Percentiles rank a stretch among this genome's conserved stretches.
These are phyloP conservation scores for Capreolus pygargus DNA, from an alignment of 2,113 vertebrate genomes.

Conservation along the genomic window DNA sequence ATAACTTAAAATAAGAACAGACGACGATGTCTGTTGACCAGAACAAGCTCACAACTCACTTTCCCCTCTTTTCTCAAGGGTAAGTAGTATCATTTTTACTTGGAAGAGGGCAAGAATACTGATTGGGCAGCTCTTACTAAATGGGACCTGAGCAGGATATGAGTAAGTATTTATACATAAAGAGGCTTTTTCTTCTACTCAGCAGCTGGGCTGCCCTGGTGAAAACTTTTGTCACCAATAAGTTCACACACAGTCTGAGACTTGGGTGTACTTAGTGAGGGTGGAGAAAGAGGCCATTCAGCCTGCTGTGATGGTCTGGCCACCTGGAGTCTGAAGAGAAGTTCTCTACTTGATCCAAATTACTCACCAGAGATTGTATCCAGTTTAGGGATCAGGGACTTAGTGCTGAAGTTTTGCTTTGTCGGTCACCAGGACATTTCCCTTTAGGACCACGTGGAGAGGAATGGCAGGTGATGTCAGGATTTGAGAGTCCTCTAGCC, in stretches of 20 bases:
- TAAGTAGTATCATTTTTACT: not conserved
- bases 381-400: not conserved
- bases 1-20: not conserved
- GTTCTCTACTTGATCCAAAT: not conserved
- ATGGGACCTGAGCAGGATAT: not conserved
- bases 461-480: not conserved
- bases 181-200: not conserved
- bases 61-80: not conserved
- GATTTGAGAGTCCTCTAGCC: not conserved
- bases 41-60: not conserved
- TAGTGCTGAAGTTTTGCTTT: not conserved
- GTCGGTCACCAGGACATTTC: not conserved
- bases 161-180: not conserved
- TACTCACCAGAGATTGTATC: not conserved
- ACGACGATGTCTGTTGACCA: not conserved
- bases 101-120: not conserved
- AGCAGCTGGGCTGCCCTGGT: not conserved
- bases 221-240: not conserved
- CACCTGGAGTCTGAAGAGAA: not conserved
- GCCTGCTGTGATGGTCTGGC: not conserved
- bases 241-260: not conserved
- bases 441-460: not conserved
- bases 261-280: not conserved
- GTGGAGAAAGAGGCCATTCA: not conserved
- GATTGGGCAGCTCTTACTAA: not conserved